Conservation (phyloP, 2,797 vertebrate species). For the Numenius phaeopus region DNA sequence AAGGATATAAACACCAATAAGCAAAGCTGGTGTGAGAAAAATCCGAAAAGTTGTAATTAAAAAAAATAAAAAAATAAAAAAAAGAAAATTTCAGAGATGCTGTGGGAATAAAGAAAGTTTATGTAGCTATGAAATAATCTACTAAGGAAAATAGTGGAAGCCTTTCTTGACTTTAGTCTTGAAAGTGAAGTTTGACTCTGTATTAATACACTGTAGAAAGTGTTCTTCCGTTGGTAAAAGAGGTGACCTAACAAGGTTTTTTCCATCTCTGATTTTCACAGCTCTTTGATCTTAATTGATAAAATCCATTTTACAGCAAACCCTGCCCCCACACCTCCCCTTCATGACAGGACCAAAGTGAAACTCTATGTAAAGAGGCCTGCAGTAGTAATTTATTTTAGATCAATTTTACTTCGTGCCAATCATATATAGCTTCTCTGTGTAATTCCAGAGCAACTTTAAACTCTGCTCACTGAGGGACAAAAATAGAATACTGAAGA, state of each 20-base stretch:
- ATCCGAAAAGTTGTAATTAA: neutral
- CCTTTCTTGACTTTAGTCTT: neutral
- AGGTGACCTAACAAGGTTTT: neutral
- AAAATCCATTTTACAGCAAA: neutral
- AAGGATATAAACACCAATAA: neutral
- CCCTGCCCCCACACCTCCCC: accelerated
- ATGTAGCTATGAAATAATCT: neutral
- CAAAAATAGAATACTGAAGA: slow-evolving; percentile 58
- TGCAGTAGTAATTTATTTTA: slow-evolving; percentile 59
- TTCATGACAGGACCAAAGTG: slow-evolving; percentile 39
- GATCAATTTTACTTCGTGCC: slow-evolving; percentile 62
- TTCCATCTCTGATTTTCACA: slow-evolving; percentile 45
- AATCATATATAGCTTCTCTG: slow-evolving; percentile 50
- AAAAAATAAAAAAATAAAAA: neutral
- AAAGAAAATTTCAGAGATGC: neutral
- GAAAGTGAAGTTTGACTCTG: slow-evolving; percentile 19
- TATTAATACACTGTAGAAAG: neutral
- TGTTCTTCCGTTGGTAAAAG: slow-evolving; percentile 15
- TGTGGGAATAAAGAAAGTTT: neutral
- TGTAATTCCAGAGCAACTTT: slow-evolving; percentile 58
- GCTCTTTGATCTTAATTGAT: slow-evolving; percentile 22
- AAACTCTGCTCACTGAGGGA: slow-evolving; percentile 23
- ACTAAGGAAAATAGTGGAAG: neutral
- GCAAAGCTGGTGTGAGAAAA: neutral
- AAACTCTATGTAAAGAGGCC: slow-evolving; percentile 29